phyloP scores from a whole-genome alignment of 2,113 vertebrate species.

The Astatotilapia flaviijosephi region DNA sequence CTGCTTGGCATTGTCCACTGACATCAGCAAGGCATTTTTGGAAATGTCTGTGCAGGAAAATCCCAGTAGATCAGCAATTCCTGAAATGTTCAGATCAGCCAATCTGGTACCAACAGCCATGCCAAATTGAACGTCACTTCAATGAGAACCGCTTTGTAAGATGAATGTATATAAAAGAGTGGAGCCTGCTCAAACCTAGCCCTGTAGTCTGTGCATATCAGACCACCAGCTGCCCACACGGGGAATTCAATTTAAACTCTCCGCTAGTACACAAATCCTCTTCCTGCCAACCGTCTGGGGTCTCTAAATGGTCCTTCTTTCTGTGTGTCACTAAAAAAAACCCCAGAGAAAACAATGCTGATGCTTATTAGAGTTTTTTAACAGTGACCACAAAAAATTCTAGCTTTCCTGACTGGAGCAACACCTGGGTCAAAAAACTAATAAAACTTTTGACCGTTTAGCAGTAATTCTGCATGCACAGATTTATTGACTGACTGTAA shows the following conservation, averaged over 20 bases:
- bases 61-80: background rate
- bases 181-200: constrained; percentile 8
- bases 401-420: background rate
- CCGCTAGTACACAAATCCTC: background rate
- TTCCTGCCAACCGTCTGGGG: background rate
- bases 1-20: background rate
- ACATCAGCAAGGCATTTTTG: background rate
- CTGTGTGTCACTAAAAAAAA: background rate
- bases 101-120: background rate
- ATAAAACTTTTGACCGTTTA: constrained; percentile 25
- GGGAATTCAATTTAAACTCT: background rate
- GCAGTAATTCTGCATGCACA: background rate
- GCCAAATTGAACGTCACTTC: background rate
- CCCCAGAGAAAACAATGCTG: background rate
- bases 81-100: background rate
- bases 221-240: constrained; percentile 6
- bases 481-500: constrained; percentile 3
- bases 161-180: background rate
- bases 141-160: background rate
- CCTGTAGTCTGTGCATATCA: background rate
- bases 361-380: constrained; percentile 30
- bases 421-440: constrained; percentile 15
- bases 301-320: constrained; percentile 9
- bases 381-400: constrained; percentile 3
- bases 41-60: fast-evolving